Conservation (phyloP, 2,797 vertebrate genomes). For the Acrossocheilus wenchowensis region DNA sequence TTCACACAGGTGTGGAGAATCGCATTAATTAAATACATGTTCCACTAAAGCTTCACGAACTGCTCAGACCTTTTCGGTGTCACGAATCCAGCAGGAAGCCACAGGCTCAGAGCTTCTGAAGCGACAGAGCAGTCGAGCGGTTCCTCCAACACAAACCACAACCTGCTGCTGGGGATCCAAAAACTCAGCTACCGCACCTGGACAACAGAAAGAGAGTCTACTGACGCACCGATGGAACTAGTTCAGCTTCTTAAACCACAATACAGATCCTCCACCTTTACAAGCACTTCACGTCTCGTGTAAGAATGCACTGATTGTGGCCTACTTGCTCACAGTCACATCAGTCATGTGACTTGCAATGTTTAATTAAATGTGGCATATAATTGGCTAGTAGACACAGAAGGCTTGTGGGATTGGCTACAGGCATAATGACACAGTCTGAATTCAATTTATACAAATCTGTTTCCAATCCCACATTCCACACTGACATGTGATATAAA, state of each 20-base stretch:
- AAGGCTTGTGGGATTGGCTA: background rate
- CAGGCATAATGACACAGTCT: background rate
- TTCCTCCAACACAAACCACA: conserved; percentile 72
- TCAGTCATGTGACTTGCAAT: conserved; percentile 36
- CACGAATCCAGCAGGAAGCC: conserved; percentile 83
- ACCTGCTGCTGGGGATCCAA: conserved; percentile 70
- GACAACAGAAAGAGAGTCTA: background rate
- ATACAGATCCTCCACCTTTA: background rate
- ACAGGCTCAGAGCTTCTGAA: conserved; percentile 74
- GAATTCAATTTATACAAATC: background rate
- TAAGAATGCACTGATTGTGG: background rate
- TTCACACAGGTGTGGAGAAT: background rate
- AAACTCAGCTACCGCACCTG: conserved; percentile 74
- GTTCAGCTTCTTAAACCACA: background rate
- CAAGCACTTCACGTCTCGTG: too few relatives aligned
- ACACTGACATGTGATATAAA: background rate
- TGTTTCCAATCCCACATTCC: background rate
- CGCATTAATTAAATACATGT: background rate
- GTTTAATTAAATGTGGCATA: background rate
- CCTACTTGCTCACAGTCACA: background rate
- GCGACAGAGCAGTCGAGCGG: conserved; percentile 69
- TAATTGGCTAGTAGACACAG: background rate
- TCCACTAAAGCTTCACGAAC: background rate
- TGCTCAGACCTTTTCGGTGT: conserved; percentile 74
- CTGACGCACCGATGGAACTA: background rate